Percentiles rank a stretch among this genome's conserved stretches.
Conservation (phyloP, 2,888 invertebrate genomes). For the Catotricha subobsoleta region DNA sequence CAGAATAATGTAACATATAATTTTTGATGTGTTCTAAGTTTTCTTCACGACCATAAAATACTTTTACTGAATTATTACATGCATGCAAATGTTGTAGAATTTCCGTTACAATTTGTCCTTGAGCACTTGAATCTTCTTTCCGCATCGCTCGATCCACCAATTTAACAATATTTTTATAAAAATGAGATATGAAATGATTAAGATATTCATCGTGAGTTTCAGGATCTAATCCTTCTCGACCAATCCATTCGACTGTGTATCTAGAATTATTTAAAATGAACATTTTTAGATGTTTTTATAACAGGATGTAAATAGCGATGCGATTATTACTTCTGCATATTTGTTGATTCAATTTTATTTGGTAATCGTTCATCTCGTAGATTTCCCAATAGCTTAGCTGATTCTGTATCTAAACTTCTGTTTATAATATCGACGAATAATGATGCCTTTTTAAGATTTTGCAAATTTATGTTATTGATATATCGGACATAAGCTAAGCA, state of each 20-base stretch:
- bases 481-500: conserved; percentile 87
- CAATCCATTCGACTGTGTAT: conserved; percentile 93
- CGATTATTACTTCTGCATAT: conserved; percentile 58
- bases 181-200: conserved; percentile 84
- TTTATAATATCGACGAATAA: conserved; percentile 90
- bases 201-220: conserved; percentile 89
- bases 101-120: conserved; percentile 85
- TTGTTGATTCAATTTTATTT: conserved; percentile 71
- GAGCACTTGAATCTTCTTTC: conserved; percentile 85
- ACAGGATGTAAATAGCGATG: not conserved
- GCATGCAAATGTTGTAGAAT: conserved; percentile 89
- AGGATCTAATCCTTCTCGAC: conserved; percentile 78
- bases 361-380: conserved; percentile 79
- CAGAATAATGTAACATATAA: conserved; percentile 68
- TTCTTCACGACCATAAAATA: conserved; percentile 84
- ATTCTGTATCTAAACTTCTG: conserved; percentile 81
- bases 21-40: conserved; percentile 60
- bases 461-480: conserved; percentile 93
- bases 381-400: conserved; percentile 72
- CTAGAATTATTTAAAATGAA: conserved; percentile 30
- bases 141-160: conserved; percentile 87
- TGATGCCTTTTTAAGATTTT: conserved; percentile 83
- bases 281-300: too few relatives aligned
- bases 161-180: conserved; percentile 81
- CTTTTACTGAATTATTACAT: conserved; percentile 81